Base-by-base conservation (phyloP, 2,113 vertebrate genomes). In the Dasyornis broadbenti region DNA sequence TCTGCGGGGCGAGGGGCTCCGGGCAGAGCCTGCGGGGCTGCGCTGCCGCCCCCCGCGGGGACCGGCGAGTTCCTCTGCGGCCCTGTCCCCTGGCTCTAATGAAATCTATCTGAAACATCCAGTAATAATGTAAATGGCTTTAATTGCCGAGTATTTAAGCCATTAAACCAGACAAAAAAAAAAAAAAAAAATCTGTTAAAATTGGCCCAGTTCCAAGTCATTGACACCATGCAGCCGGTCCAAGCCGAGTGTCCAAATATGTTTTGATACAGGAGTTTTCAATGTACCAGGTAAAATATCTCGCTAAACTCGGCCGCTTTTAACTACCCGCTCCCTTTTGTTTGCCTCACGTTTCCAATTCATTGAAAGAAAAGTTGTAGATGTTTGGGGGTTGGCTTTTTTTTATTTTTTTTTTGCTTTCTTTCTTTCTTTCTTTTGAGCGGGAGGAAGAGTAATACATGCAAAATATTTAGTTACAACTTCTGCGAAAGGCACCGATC, bases 381-480 rank as follows among this genome's bases (percentile, higher is more conserved):
- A 95, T 95, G 39, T 84, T 82, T 44, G 57, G 15, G 53, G n/a
- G 3, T 69, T 86, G 53, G 8, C 7, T 71, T 44, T 52, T 86
- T 63, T 68, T 79, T n/a, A n/a, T n/a, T n/a, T n/a, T n/a, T n/a
- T n/a, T n/a, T n/a, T n/a, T n/a, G n/a, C n/a, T 49, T 20, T 40
- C 14, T 44, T 15, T 3, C 5, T 21, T 47, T 33, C 16, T 40
- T 73, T 45, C 28, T 79, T 82, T 50, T 40, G 89, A 79, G 69
- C 50, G n/a, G 39, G 70, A 53, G 73, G 70, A 72, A 92, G 85
- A 65, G 92, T 79, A 92, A 76, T 70, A 89, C 82, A 85, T 92
- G 40, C 78, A 93, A 96, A 96, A 94, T 85, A 92, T 94, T 97
- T 76, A 90, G 92, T 96, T 95, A 78, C 94, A 89, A 76, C 89